phyloP scores from a whole-genome alignment of 2,113 vertebrate species.

The Otus sunia region DNA sequence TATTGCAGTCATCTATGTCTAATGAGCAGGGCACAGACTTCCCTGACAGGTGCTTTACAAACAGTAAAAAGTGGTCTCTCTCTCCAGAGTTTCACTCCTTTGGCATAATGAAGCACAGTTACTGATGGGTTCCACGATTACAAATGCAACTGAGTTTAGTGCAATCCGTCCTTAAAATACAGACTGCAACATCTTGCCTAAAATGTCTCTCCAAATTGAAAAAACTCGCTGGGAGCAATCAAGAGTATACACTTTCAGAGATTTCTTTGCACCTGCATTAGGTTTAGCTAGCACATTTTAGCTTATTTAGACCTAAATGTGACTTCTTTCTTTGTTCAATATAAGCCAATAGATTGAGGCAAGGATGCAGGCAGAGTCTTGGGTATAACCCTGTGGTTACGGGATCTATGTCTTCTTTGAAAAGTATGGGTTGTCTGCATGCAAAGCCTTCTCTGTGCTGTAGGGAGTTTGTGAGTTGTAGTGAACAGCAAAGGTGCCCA shows the following conservation, averaged over 20 bases:
- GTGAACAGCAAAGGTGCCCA: not conserved
- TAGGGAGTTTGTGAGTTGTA: not conserved
- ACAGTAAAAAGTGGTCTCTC: not conserved
- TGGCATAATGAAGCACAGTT: not conserved
- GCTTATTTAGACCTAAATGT: not conserved
- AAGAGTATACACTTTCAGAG: not conserved
- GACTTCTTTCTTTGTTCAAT: not conserved
- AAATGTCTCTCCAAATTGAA: not conserved
- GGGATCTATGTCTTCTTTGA: not conserved
- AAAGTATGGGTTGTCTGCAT: rapidly evolving
- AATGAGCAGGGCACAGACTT: not conserved
- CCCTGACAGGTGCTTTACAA: not conserved
- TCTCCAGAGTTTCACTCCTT: not conserved
- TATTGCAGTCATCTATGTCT: not conserved
- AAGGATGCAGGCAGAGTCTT: not conserved
- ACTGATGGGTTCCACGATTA: not conserved
- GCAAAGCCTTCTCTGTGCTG: not conserved
- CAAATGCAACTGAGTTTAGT: not conserved
- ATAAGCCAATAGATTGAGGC: not conserved
- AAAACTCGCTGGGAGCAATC: not conserved
- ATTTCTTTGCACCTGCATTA: not conserved
- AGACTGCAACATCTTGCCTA: not conserved
- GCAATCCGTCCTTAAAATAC: not conserved
- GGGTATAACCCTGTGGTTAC: not conserved
- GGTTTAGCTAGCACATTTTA: not conserved